Conservation (phyloP, 2,888 invertebrate genomes). For the Cosmopolites sordidus region DNA sequence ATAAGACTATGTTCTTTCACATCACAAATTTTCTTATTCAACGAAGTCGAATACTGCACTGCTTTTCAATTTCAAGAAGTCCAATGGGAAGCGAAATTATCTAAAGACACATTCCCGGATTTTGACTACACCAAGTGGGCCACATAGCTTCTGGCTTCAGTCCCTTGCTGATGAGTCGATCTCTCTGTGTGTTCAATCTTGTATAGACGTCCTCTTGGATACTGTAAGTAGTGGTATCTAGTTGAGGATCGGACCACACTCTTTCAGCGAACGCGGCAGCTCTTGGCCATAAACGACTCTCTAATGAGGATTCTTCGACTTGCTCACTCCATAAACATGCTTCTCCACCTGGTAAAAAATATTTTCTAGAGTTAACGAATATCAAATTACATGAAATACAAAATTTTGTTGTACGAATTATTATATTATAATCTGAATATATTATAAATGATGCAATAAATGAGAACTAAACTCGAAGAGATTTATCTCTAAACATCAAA, state of each 20-base stretch:
- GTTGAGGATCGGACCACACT: conserved; percentile 63
- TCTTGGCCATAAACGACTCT: conserved; percentile 79
- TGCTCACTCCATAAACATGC: conserved; percentile 85
- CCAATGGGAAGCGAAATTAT: not conserved
- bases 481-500: no score
- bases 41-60: no score
- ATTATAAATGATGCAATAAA: no score
- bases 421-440: no score
- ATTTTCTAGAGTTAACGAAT: no score
- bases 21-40: no score
- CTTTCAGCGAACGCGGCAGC: conserved; percentile 78
- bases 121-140: conserved; percentile 74
- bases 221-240: conserved; percentile 38
- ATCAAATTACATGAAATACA: no score
- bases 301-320: conserved; percentile 65
- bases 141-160: conserved; percentile 67
- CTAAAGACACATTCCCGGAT: conserved; percentile 68
- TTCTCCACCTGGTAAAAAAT: conserved; percentile 63
- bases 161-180: conserved; percentile 60
- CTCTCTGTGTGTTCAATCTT: conserved; percentile 62
- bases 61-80: not conserved
- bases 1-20: no score
- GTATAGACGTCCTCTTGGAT: conserved; percentile 64
- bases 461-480: no score
- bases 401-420: no score